Base-by-base conservation (phyloP, 2,888 invertebrate species). In the Cantharis rustica region DNA sequence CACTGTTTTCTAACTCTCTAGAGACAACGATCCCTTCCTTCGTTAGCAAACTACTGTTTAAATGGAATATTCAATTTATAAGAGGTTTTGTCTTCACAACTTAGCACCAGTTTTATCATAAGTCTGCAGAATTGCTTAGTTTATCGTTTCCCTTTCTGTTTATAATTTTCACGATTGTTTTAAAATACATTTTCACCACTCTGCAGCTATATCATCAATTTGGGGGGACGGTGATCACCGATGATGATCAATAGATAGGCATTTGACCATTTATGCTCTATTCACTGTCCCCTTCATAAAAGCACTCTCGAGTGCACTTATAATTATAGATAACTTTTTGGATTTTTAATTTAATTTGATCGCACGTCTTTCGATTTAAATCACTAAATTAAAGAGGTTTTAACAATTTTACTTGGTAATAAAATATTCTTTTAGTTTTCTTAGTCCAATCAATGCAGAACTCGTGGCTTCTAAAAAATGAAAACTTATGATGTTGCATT, bases 31-130 rank as follows among this genome's bases (percentile, higher is more conserved):
- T 76, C 80, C 79, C 83, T 81, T 80, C 81, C 77, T 82, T 83
- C 83, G 83, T 83, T 84, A 84, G 82, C 81, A 80, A 82, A 81
- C 81, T 82, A 82, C 81, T 82, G 83, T 83, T 81, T 82, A 83
- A 83, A 84, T 84, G 83, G 83, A 81, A 81, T 84, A 84, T 84
- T 85, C 83, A 85, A 84, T 85, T 84, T 84, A 79, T 79, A 81
- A 80, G 79, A 84, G 82, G 83, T 84, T 84, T 83, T 83, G 82
- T 84, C 82, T 84, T 85, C 80, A 82, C 84, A 81, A 82, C 81
- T 84, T 85, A 82, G 83, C 85, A 85, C 85, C 84, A 84, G 83
- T 82, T 84, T 83, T 82, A 84, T 84, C 85, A 82, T 83, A 27
- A 64, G 63, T 63, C 71, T 27, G 66, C 64, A 66, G 64, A 20